phyloP scores from a whole-genome alignment of 2,113 vertebrate species.

The Micronisus gabar region DNA sequence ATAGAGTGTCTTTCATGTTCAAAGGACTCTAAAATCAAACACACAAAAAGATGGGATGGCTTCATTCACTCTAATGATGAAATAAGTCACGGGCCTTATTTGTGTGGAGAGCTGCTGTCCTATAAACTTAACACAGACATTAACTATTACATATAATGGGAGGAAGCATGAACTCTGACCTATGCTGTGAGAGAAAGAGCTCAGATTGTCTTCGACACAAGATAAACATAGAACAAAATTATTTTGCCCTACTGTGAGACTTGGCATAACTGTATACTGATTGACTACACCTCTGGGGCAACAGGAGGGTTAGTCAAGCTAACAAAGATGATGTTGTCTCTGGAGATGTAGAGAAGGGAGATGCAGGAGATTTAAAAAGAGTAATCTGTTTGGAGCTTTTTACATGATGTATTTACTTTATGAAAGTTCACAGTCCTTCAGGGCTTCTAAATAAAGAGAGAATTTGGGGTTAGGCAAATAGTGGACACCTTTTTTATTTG shows the following conservation, averaged over 20 bases:
- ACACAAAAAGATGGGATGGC: neutral
- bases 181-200: neutral
- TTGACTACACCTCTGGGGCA: neutral
- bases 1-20: neutral
- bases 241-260: neutral
- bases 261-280: neutral
- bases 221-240: neutral
- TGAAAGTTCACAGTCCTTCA: neutral
- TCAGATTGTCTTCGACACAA: neutral
- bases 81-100: neutral
- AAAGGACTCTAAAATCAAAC: neutral
- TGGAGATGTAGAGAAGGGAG: neutral
- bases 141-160: neutral
- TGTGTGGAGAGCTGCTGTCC: neutral
- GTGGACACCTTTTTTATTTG: neutral
- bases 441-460: neutral
- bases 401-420: neutral
- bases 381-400: fast-evolving
- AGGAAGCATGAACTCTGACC: neutral
- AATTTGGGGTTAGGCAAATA: neutral
- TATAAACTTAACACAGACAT: neutral
- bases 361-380: neutral
- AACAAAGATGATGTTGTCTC: neutral
- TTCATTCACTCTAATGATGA: neutral
- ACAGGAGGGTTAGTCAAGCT: neutral